A percentile compares a stretch with the other conserved stretches of the same genome.
Evolutionary conservation across 2,797 vertebrate species (phyloP).

Genomic region (Macroramphosus scolopax): DNA sequence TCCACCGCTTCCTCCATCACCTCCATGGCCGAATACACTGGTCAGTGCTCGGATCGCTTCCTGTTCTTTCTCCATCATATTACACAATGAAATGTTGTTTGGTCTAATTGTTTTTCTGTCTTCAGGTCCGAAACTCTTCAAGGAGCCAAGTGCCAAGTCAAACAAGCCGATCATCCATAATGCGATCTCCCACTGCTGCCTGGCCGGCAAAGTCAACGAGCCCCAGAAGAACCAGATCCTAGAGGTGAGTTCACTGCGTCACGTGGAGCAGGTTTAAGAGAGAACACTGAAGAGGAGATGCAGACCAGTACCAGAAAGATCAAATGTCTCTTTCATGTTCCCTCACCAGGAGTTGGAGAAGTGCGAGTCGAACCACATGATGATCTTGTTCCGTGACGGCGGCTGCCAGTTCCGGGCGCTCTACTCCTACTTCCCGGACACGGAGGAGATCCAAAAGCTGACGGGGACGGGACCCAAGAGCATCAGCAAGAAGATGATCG

Average conservation of each 20-base stretch:
- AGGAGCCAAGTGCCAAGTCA: constrained; percentile 96
- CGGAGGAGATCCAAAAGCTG: constrained; percentile 91
- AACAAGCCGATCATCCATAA: constrained; percentile 98
- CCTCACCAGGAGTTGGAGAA: constrained; percentile 97
- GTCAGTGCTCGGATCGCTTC: no score
- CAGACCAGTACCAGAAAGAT: no score
- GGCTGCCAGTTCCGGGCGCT: constrained; percentile 95
- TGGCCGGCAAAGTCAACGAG: constrained; percentile 96
- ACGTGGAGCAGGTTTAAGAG: no score
- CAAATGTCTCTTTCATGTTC: no score
- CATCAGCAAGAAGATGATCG: constrained; percentile 95
- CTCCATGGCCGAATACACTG: constrained; percentile 93
- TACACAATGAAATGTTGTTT: no score
- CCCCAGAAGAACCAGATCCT: constrained; percentile 90
- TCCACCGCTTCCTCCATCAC: constrained; percentile 96
- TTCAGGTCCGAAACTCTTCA: constrained; percentile 95
- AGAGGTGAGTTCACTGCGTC: constrained; percentile 86
- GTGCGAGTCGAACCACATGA: constrained; percentile 96
- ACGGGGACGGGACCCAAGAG: constrained; percentile 87
- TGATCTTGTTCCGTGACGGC: constrained; percentile 95
- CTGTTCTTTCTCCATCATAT: no score
- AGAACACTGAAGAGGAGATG: no score
- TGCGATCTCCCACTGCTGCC: constrained; percentile 94
- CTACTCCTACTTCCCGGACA: constrained; percentile 92
- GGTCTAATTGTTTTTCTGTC: no score